Conservation (phyloP, 2,113 vertebrate genomes). For the Gavia stellata region DNA sequence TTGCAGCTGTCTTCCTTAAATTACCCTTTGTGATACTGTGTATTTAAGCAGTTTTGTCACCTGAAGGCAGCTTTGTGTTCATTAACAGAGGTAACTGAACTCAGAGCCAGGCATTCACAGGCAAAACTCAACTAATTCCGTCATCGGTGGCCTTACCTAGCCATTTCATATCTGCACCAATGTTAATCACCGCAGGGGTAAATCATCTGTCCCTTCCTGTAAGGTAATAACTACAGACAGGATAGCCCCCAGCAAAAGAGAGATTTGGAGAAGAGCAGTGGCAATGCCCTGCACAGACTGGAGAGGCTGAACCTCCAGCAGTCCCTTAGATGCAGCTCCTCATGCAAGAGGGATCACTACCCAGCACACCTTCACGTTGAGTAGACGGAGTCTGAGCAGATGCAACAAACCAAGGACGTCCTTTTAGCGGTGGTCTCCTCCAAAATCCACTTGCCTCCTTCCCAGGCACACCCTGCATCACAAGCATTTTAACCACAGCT, state of each 20-base stretch:
- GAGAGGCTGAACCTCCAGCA: not conserved
- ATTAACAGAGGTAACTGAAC: not conserved
- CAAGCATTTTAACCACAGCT: not conserved
- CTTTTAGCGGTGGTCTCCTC: fast-evolving
- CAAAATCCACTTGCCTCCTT: not conserved
- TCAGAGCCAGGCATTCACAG: not conserved
- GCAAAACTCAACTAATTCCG: not conserved
- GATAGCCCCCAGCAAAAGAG: not conserved
- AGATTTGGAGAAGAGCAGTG: not conserved
- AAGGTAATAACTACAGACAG: not conserved
- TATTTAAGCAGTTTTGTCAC: not conserved
- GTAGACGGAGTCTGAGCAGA: not conserved
- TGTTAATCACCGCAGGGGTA: not conserved
- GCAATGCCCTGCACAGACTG: too few relatives aligned
- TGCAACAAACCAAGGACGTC: not conserved
- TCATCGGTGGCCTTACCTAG: not conserved
- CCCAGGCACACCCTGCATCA: not conserved
- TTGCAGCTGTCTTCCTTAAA: not conserved
- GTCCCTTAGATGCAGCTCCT: not conserved
- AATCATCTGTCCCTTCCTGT: not conserved
- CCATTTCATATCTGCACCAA: not conserved
- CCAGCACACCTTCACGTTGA: not conserved
- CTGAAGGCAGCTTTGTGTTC: not conserved
- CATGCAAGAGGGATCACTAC: not conserved
- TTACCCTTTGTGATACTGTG: not conserved